Evolutionary conservation across 2,797 vertebrate genomes (phyloP).

Genomic region (Pipistrellus pygmaeus): DNA sequence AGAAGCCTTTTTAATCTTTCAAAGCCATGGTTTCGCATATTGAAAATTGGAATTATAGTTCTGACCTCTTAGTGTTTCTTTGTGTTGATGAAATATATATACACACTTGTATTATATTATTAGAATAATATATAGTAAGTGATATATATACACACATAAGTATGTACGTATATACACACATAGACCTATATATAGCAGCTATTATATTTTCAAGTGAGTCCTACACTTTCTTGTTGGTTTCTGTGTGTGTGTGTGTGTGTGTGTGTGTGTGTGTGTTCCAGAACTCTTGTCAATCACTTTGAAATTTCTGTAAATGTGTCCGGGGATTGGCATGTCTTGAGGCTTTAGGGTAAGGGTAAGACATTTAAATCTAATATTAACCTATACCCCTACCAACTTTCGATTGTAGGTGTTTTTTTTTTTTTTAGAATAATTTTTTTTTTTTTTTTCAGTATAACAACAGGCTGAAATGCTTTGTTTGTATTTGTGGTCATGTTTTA

Average conservation of each 20-base stretch:
- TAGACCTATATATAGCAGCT: background rate
- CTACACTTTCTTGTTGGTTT: constrained; percentile 15
- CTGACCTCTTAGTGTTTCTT: background rate
- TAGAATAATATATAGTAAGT: background rate
- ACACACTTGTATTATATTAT: constrained; percentile 1
- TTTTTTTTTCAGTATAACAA: background rate
- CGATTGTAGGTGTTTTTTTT: background rate
- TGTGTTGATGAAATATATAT: background rate
- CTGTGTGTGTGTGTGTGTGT: background rate
- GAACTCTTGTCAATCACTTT: background rate
- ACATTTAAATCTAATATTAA: constrained; percentile 64
- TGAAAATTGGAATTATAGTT: constrained; percentile 28
- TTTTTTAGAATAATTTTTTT: constrained; percentile 41
- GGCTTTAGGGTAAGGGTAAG: constrained; percentile 19
- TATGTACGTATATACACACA: background rate
- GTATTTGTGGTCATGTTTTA: constrained; percentile 39
- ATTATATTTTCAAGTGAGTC: constrained; percentile 27
- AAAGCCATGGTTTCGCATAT: constrained; percentile 39
- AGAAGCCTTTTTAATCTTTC: constrained; percentile 34
- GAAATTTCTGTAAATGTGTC: constrained; percentile 29
- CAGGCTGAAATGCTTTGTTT: constrained; percentile 8
- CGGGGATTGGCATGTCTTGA: constrained; percentile 26
- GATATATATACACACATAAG: background rate
- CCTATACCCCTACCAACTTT: background rate
- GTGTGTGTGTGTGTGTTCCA: background rate